These are phyloP conservation scores for Drosophila borealis DNA, from an alignment of 2,888 invertebrate species.

Conservation along the genomic window DNA sequence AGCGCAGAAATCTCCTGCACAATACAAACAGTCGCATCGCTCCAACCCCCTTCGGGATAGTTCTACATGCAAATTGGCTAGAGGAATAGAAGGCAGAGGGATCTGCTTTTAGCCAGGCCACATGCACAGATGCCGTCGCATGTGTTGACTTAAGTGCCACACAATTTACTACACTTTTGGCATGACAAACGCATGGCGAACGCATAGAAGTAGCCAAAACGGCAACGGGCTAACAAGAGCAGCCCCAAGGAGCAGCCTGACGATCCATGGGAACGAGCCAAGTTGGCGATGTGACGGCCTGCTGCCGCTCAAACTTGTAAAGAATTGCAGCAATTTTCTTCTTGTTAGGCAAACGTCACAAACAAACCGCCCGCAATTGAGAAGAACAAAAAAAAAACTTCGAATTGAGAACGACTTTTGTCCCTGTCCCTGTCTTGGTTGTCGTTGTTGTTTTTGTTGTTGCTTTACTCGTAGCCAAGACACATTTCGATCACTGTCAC, in stretches of 20 bases:
- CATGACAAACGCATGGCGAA: conserved; percentile 81
- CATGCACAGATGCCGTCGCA: conserved; percentile 55
- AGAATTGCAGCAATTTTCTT: conserved; percentile 83
- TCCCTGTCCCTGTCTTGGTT: conserved; percentile 9
- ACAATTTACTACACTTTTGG: conserved; percentile 83
- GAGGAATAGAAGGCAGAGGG: conserved; percentile 28
- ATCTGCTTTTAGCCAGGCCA: conserved; percentile 33
- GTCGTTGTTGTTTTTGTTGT: conserved; percentile 37
- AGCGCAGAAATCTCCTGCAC: conserved; percentile 69
- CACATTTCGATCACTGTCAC: conserved; percentile 84
- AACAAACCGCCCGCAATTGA: conserved; percentile 83
- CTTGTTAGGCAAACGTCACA: conserved; percentile 82
- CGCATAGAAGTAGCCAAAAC: conserved; percentile 64
- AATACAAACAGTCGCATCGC: too few species aligned
- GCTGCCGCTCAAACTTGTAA: conserved; percentile 69
- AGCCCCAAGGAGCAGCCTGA: conserved; percentile 17
- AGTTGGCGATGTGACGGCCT: conserved; percentile 14
- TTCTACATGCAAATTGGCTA: conserved; percentile 73
- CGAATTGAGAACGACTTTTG: conserved; percentile 32
- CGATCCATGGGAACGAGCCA: conserved; percentile 48
- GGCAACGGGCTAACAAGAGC: conserved; percentile 54
- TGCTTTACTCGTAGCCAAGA: conserved; percentile 64
- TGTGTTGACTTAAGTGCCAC: conserved; percentile 80
- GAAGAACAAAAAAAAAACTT: conserved; percentile 6
- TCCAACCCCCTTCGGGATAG: neutral